A percentile compares a stretch with the other conserved stretches of the same genome.
Evolutionary conservation across 2,113 vertebrate species (phyloP).

Genomic region (Pionites leucogaster): DNA sequence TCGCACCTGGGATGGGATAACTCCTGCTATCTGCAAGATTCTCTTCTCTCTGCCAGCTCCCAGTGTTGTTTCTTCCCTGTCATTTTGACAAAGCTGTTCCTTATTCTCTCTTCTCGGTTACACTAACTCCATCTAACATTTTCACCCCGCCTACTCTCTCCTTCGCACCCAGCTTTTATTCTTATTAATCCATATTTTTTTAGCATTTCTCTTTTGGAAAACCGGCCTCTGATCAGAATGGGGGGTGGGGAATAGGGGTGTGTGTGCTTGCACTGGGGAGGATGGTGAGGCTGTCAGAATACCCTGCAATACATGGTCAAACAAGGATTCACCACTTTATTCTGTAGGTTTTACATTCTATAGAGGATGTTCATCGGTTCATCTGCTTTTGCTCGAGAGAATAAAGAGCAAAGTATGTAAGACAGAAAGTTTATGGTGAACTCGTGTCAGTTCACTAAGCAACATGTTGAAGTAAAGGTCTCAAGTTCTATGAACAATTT

Average conservation of each 20-base stretch:
- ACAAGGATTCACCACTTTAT: not conserved
- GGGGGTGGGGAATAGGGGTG: too few relatives aligned
- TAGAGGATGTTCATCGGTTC: not conserved
- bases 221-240: not conserved
- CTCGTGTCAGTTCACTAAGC: not conserved
- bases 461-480: not conserved
- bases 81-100: not conserved
- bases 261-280: not conserved
- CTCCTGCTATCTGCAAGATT: not conserved
- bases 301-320: not conserved
- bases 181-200: not conserved
- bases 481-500: not conserved
- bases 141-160: not conserved
- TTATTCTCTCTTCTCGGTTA: not conserved
- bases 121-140: not conserved
- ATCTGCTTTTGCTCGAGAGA: not conserved
- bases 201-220: not conserved
- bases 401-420: not conserved
- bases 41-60: not conserved
- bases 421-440: not conserved
- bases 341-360: not conserved
- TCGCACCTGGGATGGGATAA: not conserved
- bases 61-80: not conserved
- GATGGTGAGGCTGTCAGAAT: not conserved
- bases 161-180: not conserved